These are phyloP conservation scores for Siderastrea siderea DNA, from an alignment of 92 coral and sea anemone species.

Conservation along the genomic window DNA sequence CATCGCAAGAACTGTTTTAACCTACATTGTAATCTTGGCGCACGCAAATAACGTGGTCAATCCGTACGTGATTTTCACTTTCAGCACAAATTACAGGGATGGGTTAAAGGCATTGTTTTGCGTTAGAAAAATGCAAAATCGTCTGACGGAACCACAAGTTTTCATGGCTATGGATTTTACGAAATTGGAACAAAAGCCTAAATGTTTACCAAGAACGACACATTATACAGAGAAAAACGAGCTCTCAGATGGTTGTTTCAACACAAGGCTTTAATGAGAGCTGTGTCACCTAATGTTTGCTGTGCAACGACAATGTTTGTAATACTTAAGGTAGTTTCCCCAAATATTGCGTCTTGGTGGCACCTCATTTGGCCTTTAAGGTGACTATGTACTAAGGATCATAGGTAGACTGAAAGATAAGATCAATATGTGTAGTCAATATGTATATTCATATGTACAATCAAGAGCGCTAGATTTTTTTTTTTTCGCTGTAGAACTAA, in stretches of 20 bases:
- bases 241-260: neutral
- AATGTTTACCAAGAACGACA: neutral
- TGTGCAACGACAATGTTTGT: no score
- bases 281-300: no score
- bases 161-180: neutral
- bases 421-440: no score
- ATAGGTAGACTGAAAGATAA: no score
- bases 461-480: no score
- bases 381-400: no score
- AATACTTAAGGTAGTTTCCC: no score
- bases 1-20: constrained; percentile 3
- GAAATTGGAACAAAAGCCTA: neutral
- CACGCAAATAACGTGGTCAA: constrained; percentile 50
- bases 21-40: constrained; percentile 44
- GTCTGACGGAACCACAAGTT: neutral
- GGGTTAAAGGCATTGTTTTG: constrained; percentile 35
- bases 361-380: no score
- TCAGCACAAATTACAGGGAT: constrained; percentile 64
- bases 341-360: no score
- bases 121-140: neutral
- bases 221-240: neutral
- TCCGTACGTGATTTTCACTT: constrained; percentile 52
- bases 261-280: constrained; percentile 5
- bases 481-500: no score
- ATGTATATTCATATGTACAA: no score